These are phyloP conservation scores for Hycleus phaleratus DNA, from an alignment of 1,140 invertebrate genomes.

Conservation along the genomic window DNA sequence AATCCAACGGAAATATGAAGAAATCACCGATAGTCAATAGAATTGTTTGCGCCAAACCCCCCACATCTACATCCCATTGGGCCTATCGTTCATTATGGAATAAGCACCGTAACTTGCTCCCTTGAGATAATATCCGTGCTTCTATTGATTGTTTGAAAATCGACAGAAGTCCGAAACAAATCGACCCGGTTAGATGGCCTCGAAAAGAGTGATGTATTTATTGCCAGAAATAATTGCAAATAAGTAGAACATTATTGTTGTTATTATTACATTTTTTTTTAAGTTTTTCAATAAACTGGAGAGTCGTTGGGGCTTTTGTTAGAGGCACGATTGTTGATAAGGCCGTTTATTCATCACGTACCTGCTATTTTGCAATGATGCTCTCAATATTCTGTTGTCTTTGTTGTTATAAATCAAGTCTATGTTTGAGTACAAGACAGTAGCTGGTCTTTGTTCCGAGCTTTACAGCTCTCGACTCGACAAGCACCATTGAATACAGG, in stretches of 20 bases:
- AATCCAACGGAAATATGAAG: too few relatives aligned
- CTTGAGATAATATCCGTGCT: background rate
- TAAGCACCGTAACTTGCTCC: background rate
- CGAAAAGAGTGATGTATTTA: slow-evolving; percentile 7
- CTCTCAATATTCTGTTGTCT: slow-evolving; percentile 7
- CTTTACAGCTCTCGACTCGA: background rate
- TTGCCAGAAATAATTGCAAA: slow-evolving; percentile 8
- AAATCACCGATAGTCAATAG: too few relatives aligned
- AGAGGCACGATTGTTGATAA: slow-evolving; percentile 7
- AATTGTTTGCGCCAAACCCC: too few relatives aligned
- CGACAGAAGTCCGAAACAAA: slow-evolving; percentile 3
- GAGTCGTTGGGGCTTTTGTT: slow-evolving; percentile 6
- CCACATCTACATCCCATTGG: too few relatives aligned
- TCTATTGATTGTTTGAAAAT: background rate
- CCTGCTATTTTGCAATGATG: slow-evolving; percentile 7
- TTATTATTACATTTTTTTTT: background rate
- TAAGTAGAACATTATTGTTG: background rate
- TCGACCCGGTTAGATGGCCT: background rate
- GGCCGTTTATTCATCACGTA: slow-evolving; percentile 12
- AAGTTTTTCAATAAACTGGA: background rate
- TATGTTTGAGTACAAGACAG: slow-evolving; percentile 8
- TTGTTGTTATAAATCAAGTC: slow-evolving; percentile 6
- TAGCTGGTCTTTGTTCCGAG: slow-evolving; percentile 9
- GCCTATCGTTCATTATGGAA: background rate
- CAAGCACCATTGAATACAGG: slow-evolving; percentile 2